phyloP scores from a whole-genome alignment of 2,888 invertebrate genomes.

The Brachyptera risi region DNA sequence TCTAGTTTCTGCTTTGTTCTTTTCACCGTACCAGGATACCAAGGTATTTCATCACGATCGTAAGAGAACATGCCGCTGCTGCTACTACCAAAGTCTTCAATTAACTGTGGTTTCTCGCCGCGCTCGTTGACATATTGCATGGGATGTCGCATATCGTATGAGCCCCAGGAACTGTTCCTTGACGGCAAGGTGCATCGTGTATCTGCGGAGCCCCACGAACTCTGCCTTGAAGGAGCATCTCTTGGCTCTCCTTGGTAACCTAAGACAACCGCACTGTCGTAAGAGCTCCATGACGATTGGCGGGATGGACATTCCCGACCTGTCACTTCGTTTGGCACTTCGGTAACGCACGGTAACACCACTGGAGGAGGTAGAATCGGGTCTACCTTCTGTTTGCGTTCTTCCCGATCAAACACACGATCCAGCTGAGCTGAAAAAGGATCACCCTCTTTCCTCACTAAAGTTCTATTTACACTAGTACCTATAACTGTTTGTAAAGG shows the following conservation, averaged over 20 bases:
- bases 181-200: conserved; percentile 56
- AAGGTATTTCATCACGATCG: conserved; percentile 58
- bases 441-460: conserved; percentile 53
- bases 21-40: conserved; percentile 66
- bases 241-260: conserved; percentile 50
- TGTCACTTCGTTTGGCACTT: conserved; percentile 33
- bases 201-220: conserved; percentile 80
- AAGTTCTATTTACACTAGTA: conserved; percentile 52
- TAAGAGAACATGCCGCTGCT: conserved; percentile 52
- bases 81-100: conserved; percentile 21
- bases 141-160: conserved; percentile 58
- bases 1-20: conserved; percentile 66
- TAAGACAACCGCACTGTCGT: conserved; percentile 70
- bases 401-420: conserved; percentile 65
- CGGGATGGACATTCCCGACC: conserved; percentile 55
- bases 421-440: conserved; percentile 67
- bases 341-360: conserved; percentile 42
- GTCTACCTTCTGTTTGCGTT: conserved; percentile 44
- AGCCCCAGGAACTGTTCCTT: conserved; percentile 68
- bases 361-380: conserved; percentile 11
- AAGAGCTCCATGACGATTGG: conserved; percentile 74
- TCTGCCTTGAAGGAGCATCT: conserved; percentile 63
- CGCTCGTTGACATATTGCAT: conserved; percentile 32
- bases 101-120: conserved; percentile 26
- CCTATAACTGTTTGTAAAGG: conserved; percentile 47